Conservation (phyloP, 2,797 vertebrate genomes). For the Sparidentex hasta region DNA sequence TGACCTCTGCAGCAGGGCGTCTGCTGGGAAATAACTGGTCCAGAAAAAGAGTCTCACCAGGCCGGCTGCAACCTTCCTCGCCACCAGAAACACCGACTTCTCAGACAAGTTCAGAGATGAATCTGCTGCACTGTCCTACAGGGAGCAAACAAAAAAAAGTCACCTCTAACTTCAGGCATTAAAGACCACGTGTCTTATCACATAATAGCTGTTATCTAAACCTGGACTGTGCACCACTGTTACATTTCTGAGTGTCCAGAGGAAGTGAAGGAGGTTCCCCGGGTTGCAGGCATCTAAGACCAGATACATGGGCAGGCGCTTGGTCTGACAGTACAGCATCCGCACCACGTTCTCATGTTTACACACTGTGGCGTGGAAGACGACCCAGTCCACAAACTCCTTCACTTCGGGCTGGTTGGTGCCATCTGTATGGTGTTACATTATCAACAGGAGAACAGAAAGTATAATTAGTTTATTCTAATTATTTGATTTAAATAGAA, state of each 20-base stretch:
- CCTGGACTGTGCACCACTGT: neutral
- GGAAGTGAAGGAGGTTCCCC: conserved; percentile 81
- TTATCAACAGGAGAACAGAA: neutral
- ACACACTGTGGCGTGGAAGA: conserved; percentile 75
- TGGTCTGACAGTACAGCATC: conserved; percentile 80
- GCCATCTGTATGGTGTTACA: conserved; percentile 46
- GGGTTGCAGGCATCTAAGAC: conserved; percentile 74
- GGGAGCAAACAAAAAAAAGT: neutral
- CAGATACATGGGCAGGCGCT: conserved; percentile 72
- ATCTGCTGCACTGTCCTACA: conserved; percentile 42
- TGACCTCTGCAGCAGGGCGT: neutral
- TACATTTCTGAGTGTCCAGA: conserved; percentile 79
- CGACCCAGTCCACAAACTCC: conserved; percentile 73
- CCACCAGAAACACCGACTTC: conserved; percentile 78
- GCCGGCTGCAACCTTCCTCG: conserved; percentile 80
- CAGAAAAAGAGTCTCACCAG: conserved; percentile 70
- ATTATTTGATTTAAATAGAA: no score
- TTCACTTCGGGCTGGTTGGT: conserved; percentile 50
- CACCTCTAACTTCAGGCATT: neutral
- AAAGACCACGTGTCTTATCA: neutral
- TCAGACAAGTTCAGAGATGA: conserved; percentile 69
- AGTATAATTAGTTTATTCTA: neutral
- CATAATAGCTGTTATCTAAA: neutral
- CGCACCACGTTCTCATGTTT: conserved; percentile 78
- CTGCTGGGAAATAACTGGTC: conserved; percentile 13